phyloP scores from a whole-genome alignment of 1,140 invertebrate species.

The Holotrichia oblita region DNA sequence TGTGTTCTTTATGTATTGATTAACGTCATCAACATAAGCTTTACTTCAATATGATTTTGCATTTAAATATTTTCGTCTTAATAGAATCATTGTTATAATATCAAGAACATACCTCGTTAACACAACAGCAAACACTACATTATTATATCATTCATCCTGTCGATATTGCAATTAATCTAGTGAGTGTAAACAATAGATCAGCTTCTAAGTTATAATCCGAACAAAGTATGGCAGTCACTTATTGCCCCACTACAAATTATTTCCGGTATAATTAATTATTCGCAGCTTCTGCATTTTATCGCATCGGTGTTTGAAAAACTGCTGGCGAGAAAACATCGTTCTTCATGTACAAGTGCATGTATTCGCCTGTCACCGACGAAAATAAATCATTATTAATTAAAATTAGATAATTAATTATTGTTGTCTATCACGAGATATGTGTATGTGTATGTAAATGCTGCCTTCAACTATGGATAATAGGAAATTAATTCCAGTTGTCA shows the following conservation, averaged over 20 bases:
- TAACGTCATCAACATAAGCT: too few species aligned
- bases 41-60: too few species aligned
- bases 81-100: too few species aligned
- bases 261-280: slow-evolving; percentile 14
- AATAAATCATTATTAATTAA: slow-evolving; percentile 35
- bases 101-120: too few species aligned
- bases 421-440: slow-evolving; percentile 11
- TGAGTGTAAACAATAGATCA: not conserved
- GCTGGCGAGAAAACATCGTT: not conserved
- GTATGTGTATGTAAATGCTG: slow-evolving; percentile 18
- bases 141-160: not conserved
- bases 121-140: too few species aligned
- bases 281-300: not conserved
- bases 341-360: not conserved
- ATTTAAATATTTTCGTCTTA: too few species aligned
- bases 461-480: not conserved
- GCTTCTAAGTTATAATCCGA: not conserved
- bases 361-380: not conserved
- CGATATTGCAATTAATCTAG: not conserved
- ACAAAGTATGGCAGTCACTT: not conserved
- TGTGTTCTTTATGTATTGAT: too few species aligned
- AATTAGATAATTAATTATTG: slow-evolving; percentile 33
- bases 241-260: not conserved
- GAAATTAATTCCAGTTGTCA: slow-evolving; percentile 30
- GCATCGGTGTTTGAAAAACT: not conserved